These are phyloP conservation scores for Microcebus ravelobensis DNA, from an alignment of 2,113 vertebrate genomes.

Conservation along the genomic window DNA sequence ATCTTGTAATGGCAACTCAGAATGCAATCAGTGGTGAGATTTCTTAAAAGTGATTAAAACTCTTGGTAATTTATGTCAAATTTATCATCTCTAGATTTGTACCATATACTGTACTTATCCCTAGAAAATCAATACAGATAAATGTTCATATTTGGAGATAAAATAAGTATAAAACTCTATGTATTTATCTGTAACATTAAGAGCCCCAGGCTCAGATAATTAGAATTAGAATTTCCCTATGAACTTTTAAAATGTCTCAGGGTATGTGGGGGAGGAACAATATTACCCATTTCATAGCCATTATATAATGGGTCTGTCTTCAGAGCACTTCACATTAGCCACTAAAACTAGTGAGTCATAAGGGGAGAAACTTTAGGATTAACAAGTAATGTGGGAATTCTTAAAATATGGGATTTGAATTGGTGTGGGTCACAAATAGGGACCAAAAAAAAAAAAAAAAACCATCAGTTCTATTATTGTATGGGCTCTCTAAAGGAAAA, in stretches of 20 bases:
- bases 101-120: not conserved
- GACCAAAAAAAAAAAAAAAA: not conserved
- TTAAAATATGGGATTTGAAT: not conserved
- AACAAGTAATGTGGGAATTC: not conserved
- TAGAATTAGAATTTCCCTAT: not conserved
- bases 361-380: not conserved
- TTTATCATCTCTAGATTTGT: not conserved
- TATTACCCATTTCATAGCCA: not conserved
- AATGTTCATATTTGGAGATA: too few relatives aligned
- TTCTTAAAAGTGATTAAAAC: not conserved
- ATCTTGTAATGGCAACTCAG: not conserved
- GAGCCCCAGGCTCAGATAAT: not conserved
- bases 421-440: not conserved
- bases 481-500: not conserved
- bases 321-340: not conserved
- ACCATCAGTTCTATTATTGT: not conserved
- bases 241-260: too few relatives aligned
- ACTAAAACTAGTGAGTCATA: not conserved
- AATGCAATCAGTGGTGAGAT: not conserved
- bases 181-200: not conserved
- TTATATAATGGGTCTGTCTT: not conserved
- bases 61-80: not conserved
- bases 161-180: not conserved
- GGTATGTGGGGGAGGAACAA: too few relatives aligned
- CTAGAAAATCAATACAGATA: not conserved